Evolutionary conservation across 2,797 vertebrate genomes (phyloP).

Genomic region (Tapirus indicus): DNA sequence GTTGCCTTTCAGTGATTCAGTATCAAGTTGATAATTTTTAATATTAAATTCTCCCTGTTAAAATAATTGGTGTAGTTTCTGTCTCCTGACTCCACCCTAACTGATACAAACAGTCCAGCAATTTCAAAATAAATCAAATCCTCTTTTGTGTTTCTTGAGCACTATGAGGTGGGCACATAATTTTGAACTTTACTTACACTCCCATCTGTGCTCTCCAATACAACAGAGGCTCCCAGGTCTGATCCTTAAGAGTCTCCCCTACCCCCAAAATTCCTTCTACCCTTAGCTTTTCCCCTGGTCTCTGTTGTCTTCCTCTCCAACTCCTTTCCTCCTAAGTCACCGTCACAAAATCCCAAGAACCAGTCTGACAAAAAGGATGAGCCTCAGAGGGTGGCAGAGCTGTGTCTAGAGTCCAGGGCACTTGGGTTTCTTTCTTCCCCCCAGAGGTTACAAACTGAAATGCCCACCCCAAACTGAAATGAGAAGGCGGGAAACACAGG

Average conservation of each 20-base stretch:
- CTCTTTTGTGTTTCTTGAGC: slow-evolving; percentile 23
- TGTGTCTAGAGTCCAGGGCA: neutral
- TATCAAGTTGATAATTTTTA: neutral
- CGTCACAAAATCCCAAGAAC: slow-evolving; percentile 10
- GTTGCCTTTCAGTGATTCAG: neutral
- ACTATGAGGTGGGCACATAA: neutral
- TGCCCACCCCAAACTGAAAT: neutral
- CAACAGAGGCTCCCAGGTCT: neutral
- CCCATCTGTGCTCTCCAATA: slow-evolving; percentile 6
- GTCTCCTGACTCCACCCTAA: slow-evolving; percentile 22
- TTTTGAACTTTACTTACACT: slow-evolving; percentile 29
- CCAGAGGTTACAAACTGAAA: neutral
- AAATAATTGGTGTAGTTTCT: slow-evolving; percentile 20
- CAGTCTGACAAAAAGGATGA: neutral
- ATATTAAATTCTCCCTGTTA: slow-evolving; percentile 6
- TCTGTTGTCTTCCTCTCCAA: neutral
- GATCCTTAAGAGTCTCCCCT: neutral
- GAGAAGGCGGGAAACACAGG: neutral
- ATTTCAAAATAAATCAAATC: slow-evolving; percentile 48
- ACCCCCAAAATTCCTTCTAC: neutral
- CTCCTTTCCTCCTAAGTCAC: neutral
- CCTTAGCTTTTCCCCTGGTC: neutral
- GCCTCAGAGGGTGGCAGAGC: neutral
- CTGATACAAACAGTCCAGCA: neutral
- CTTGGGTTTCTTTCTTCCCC: neutral